These are phyloP conservation scores for Panurus biarmicus DNA, from an alignment of 2,113 vertebrate genomes.

Conservation along the genomic window DNA sequence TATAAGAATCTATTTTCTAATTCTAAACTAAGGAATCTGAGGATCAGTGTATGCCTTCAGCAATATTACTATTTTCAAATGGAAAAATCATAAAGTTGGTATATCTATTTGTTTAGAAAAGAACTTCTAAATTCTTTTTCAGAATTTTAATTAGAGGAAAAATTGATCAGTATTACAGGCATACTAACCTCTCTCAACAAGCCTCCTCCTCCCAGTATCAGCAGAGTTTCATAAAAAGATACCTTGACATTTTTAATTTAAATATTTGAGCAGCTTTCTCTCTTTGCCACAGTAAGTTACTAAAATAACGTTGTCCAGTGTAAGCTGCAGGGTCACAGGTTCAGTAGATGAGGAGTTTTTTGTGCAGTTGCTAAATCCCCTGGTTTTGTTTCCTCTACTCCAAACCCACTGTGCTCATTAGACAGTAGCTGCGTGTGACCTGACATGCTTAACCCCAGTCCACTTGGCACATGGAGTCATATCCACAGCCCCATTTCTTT, in stretches of 20 bases:
- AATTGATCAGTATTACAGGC: background rate
- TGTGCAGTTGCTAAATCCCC: background rate
- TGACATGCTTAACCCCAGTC: background rate
- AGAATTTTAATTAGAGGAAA: background rate
- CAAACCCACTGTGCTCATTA: background rate
- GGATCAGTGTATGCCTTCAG: background rate
- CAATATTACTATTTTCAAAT: background rate
- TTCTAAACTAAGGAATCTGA: background rate
- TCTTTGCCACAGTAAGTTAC: background rate
- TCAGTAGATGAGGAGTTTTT: background rate
- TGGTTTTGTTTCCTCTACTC: background rate
- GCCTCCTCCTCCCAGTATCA: background rate
- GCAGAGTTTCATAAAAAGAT: background rate
- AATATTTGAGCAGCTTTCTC: background rate
- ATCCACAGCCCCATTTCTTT: background rate
- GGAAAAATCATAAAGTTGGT: background rate
- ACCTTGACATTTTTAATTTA: background rate
- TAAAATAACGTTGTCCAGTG: background rate
- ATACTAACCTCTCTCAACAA: background rate
- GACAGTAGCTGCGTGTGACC: background rate
- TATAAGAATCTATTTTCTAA: background rate
- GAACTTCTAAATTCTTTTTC: background rate
- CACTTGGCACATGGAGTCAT: fast-evolving
- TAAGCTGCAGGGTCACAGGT: background rate
- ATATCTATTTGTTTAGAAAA: background rate